Base-by-base conservation (phyloP, 2,888 invertebrate species). In the Ophioninae sp. region DNA sequence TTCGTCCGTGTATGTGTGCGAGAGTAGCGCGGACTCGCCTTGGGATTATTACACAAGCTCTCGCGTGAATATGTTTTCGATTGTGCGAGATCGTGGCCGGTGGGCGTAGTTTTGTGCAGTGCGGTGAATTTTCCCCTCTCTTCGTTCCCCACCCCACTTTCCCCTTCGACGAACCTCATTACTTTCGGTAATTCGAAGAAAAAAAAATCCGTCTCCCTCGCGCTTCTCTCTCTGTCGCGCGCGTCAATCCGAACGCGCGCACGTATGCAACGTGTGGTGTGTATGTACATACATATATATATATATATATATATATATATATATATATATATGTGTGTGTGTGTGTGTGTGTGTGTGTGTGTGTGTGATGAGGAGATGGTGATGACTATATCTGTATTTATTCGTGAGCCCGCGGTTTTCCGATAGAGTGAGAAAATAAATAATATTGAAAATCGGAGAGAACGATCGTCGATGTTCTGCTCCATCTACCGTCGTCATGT, bases 51-150 rank as follows among this genome's bases (percentile, higher is more conserved):
- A 69, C 67, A 67, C 76, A 79, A 79, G 75, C 69, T 83, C 51
- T 51, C 71, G 39, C 79, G 81, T 83, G 81, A 85, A 82, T 81
- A 85, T 86, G 86, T 87, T 87, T 85, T 87, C 85, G 86, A 79
- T 81, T 85, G 86, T 87, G 86, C 86, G 86, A 65, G 87, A 87
- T 81, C 85, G 85, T 84, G 86, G 85, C 86, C 86, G 86, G 85
- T 87, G 87, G 86, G 87, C 86, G 86, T 86, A 85, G 84, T 84
- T 79, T 79, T 79, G 82, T 81, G 85, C 79, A 76, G 65, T 81
- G 85, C 74, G 76, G 85, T 86, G 83, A 78, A 82, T 86, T 79
- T 82, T 78, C 78, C 30, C 67, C 56, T 75, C 61, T 56, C 41
- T 39, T 78, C 22, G 51, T 61, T n/a, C 56, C 64, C 69, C 61